Conservation (phyloP, 2,797 vertebrate species). For the Centroberyx gerrardi region DNA sequence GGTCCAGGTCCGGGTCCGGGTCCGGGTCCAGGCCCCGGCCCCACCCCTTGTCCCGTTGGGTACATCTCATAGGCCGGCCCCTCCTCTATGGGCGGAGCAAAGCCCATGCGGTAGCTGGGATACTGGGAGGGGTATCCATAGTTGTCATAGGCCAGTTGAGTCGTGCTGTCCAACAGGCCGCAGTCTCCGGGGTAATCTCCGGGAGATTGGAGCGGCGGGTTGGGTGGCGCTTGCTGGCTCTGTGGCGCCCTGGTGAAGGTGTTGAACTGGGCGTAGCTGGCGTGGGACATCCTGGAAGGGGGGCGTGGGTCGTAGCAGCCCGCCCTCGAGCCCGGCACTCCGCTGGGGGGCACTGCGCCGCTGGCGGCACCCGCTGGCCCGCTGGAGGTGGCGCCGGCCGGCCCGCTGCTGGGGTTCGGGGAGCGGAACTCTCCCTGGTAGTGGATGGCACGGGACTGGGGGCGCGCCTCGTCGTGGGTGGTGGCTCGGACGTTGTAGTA, state of each 20-base stretch:
- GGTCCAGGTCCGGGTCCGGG: slow-evolving; percentile 63
- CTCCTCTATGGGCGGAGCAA: slow-evolving; percentile 86
- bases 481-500: slow-evolving; percentile 96
- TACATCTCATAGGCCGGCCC: slow-evolving; percentile 89
- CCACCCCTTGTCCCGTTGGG: slow-evolving; percentile 83
- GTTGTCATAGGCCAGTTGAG: slow-evolving; percentile 93
- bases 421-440: slow-evolving; percentile 92
- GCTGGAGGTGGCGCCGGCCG: slow-evolving; percentile 65
- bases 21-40: slow-evolving; percentile 68
- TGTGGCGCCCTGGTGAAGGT: slow-evolving; percentile 86
- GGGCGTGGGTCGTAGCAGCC: slow-evolving; percentile 92
- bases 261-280: slow-evolving; percentile 94
- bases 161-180: slow-evolving; percentile 85
- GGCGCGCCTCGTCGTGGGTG: slow-evolving; percentile 91
- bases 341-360: slow-evolving; percentile 70
- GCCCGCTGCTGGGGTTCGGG: slow-evolving; percentile 77
- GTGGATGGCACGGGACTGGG: slow-evolving; percentile 89
- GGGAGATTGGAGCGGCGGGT: slow-evolving; percentile 75
- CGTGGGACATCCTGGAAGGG: slow-evolving; percentile 91
- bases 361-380: slow-evolving; percentile 68
- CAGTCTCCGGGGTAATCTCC: slow-evolving; percentile 84
- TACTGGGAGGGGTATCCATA: slow-evolving; percentile 92
- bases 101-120: slow-evolving; percentile 90
- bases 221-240: slow-evolving; percentile 79
- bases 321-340: slow-evolving; percentile 74